phyloP scores from a whole-genome alignment of 1,140 invertebrate genomes.

The Leptinotarsa lineolata region DNA sequence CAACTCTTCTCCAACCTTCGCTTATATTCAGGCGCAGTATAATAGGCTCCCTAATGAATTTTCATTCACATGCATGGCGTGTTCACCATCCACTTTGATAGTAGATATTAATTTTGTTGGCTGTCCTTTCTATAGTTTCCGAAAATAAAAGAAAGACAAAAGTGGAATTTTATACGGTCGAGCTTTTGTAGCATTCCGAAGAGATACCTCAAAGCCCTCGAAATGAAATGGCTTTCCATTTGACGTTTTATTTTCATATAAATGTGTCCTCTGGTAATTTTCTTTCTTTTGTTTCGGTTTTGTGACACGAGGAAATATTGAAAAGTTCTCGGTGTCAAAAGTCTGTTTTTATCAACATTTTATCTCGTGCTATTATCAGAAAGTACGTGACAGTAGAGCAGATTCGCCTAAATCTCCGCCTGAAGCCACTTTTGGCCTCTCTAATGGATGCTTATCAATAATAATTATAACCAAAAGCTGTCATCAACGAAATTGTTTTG shows the following conservation, averaged over 20 bases:
- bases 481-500: no score
- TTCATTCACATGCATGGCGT: not conserved
- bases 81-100: not conserved
- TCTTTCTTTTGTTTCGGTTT: not conserved
- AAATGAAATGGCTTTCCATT: constrained; percentile 38
- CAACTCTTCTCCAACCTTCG: no score
- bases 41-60: not conserved
- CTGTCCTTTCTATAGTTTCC: constrained; percentile 1
- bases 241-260: constrained; percentile 35
- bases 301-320: no score
- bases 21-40: not conserved
- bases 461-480: no score
- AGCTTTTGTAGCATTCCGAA: constrained; percentile 39
- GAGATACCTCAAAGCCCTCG: constrained; percentile 37
- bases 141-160: constrained; percentile 27
- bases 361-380: no score
- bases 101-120: constrained; percentile 8
- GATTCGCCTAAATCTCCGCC: no score
- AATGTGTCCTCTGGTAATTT: constrained; percentile 9
- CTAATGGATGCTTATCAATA: no score
- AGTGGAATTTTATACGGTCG: constrained; percentile 36
- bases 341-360: no score
- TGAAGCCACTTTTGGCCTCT: no score
- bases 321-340: no score
- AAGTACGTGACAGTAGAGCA: no score